Base-by-base conservation (phyloP, 92 coral and sea anemone genomes). In the Porites rus region DNA sequence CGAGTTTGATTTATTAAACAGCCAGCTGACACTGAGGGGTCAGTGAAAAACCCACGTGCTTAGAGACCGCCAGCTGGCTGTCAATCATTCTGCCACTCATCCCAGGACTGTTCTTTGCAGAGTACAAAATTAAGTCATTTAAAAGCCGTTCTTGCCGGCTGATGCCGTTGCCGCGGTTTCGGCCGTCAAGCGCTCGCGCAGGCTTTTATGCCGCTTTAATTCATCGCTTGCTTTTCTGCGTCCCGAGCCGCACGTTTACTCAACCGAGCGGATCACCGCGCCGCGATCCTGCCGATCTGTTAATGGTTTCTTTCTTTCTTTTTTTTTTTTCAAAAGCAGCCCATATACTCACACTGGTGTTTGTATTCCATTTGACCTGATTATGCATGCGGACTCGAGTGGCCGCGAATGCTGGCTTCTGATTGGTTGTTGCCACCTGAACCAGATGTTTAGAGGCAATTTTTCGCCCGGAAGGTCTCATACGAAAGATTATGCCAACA, bases 361-460 rank as follows among this genome's bases (percentile, higher is more conserved):
- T 89, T 82, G 77, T 87, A 94, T 94, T 94, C 81, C 84, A 77
- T 87, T 87, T 74, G 73, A 87, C 81, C 90, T 76, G 86, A 90
- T 86, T 93, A 94, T 94, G 96, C 93, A 74, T 76, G 75, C 83
- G 87, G 75, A 51, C 77, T 80, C 84, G 80, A 89, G 91, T 92
- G 86, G 79, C 77, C 86, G 83, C 56, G 69, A 84, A 75, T 43
- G 77, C 77, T 53, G 80, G 66, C 10, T 63, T 38, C 71, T 91
- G 96, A 95, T 95, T 95, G 98, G 98, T 90, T 75, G 98, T 95
- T 95, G 93, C 98, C 98, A 95, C 96, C 98, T 88, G 91, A 83
- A 88, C 88, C 98, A 95, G 95, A 93, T 95, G 98, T 91, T 92
- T 75, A 21, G 84, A 84, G 84, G 86, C 86, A 81, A 81, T 88